These are phyloP conservation scores for Pachyrhynchus sulphureomaculatus DNA, from an alignment of 1,140 invertebrate genomes.

Conservation along the genomic window DNA sequence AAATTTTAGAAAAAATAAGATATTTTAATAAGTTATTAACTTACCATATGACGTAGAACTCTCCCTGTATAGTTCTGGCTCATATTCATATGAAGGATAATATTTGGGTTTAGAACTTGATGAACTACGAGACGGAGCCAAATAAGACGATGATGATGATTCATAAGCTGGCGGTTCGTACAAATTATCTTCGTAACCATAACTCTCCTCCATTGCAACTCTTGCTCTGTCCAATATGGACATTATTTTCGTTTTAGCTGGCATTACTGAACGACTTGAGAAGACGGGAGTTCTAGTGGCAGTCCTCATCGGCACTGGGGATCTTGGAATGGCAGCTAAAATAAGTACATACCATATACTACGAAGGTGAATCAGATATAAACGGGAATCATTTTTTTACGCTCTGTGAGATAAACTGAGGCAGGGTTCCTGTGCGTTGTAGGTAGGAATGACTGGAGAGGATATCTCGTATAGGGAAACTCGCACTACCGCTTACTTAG, in stretches of 20 bases:
- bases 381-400: too few relatives aligned
- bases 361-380: not conserved
- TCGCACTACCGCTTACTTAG: too few relatives aligned
- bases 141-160: constrained; percentile 21
- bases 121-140: constrained; percentile 31
- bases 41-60: constrained; percentile 39
- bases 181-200: constrained; percentile 56
- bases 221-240: constrained; percentile 79
- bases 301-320: constrained; percentile 46
- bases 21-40: too few relatives aligned
- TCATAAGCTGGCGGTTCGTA: constrained; percentile 30
- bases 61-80: constrained; percentile 41
- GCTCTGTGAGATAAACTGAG: too few relatives aligned
- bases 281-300: constrained; percentile 54
- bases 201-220: constrained; percentile 75
- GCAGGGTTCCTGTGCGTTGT: too few relatives aligned
- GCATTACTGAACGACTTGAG: constrained; percentile 53
- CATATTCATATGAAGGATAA: constrained; percentile 38
- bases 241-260: constrained; percentile 76
- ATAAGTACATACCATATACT: not conserved
- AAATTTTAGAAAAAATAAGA: too few relatives aligned
- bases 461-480: too few relatives aligned
- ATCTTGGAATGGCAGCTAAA: constrained; percentile 31
- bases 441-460: too few relatives aligned
- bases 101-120: constrained; percentile 33